Conservation (phyloP, 1,140 invertebrate genomes). For the Parapsyche elsis region DNA sequence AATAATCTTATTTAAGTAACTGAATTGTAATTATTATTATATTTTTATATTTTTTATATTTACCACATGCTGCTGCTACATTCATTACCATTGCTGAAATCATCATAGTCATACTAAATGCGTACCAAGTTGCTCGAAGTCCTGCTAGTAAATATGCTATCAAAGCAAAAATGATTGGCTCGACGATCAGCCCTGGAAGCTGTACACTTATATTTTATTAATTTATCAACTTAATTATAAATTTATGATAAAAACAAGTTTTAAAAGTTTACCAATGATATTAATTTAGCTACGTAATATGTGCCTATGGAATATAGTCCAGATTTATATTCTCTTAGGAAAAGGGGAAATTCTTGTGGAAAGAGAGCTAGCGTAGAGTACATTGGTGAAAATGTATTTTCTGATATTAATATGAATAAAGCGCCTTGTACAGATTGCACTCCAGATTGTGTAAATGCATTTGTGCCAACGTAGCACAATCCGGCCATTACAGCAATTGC, state of each 20-base stretch:
- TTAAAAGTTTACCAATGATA: constrained; percentile 76
- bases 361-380: constrained; percentile 83
- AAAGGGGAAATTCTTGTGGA: constrained; percentile 81
- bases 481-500: constrained; percentile 80
- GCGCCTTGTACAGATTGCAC: constrained; percentile 86
- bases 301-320: constrained; percentile 79
- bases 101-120: constrained; percentile 76
- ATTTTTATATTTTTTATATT: constrained; percentile 28
- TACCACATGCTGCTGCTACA: constrained; percentile 86
- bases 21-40: constrained; percentile 37
- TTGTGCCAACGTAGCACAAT: constrained; percentile 80
- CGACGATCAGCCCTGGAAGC: constrained; percentile 82
- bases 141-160: constrained; percentile 85
- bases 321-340: constrained; percentile 80
- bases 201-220: constrained; percentile 58
- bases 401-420: constrained; percentile 84
- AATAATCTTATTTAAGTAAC: not conserved
- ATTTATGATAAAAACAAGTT: not conserved
- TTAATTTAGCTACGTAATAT: constrained; percentile 81
- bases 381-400: constrained; percentile 90
- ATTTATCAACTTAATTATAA: not conserved
- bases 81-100: constrained; percentile 80
- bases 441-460: constrained; percentile 76
- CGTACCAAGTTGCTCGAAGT: constrained; percentile 72
- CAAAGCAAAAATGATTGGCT: constrained; percentile 79